Evolutionary conservation across 2,113 vertebrate species (phyloP).

Genomic region (Corydoras maculifer): DNA sequence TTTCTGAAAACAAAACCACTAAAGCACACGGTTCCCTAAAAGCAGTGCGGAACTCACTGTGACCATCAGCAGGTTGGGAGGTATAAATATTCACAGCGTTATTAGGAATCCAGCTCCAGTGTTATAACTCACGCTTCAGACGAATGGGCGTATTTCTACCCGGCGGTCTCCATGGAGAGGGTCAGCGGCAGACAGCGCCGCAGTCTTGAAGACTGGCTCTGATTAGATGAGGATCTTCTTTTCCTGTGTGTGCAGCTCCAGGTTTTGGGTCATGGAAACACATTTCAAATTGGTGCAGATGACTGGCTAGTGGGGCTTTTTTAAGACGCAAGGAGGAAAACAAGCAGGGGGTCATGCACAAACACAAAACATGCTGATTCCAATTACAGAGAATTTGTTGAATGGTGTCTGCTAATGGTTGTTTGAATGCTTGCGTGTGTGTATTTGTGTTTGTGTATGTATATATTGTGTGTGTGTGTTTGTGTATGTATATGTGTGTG

Average conservation of each 20-base stretch:
- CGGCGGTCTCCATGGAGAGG: slow-evolving; percentile 25
- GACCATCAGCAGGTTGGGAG: background rate
- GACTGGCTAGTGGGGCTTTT: slow-evolving; percentile 3
- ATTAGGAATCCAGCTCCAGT: background rate
- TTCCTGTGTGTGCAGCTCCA: background rate
- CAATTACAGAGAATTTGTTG: slow-evolving; percentile 33
- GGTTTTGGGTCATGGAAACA: slow-evolving; percentile 21
- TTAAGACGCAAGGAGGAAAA: slow-evolving; percentile 27
- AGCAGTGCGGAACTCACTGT: too few relatives aligned
- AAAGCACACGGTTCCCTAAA: too few relatives aligned
- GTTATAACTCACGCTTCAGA: background rate
- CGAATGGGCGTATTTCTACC: slow-evolving; percentile 22
- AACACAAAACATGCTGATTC: slow-evolving; percentile 36
- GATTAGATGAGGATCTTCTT: slow-evolving; percentile 8
- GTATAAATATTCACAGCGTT: background rate
- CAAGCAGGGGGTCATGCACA: slow-evolving; percentile 28
- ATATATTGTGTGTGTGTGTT: slow-evolving; percentile 18
- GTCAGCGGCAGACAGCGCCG: background rate
- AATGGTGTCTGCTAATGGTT: slow-evolving; percentile 30
- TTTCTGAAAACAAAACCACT: too few relatives aligned
- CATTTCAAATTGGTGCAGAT: slow-evolving; percentile 27
- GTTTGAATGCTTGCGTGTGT: background rate
- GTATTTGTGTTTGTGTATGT: slow-evolving; percentile 19
- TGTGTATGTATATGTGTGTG: background rate
- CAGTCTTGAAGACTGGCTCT: background rate